Evolutionary conservation across 30 jellyfish, hydroid and myxozoan genomes (phyloP).

Genomic region (Turritopsis rubra): DNA sequence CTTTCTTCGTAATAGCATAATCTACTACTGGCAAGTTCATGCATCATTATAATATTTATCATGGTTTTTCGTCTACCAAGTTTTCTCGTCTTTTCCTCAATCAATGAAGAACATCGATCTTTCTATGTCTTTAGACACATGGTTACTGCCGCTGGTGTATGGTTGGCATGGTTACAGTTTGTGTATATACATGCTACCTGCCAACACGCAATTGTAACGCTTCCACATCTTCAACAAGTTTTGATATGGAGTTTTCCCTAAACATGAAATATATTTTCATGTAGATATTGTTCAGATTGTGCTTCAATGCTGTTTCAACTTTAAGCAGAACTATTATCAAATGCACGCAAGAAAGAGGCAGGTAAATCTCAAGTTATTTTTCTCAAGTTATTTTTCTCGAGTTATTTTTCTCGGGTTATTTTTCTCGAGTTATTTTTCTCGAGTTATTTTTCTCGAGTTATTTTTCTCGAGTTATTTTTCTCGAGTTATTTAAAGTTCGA

Average conservation of each 20-base stretch:
- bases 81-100: neutral
- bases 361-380: too few relatives aligned
- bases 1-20: neutral
- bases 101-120: neutral
- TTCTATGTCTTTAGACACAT: neutral
- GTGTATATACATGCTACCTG: neutral
- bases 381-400: too few relatives aligned
- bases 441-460: too few relatives aligned
- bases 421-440: too few relatives aligned
- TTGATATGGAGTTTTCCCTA: constrained; percentile 20
- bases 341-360: too few relatives aligned
- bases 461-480: too few relatives aligned
- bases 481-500: too few relatives aligned
- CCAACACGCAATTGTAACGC: constrained; percentile 14
- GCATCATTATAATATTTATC: neutral
- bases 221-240: constrained; percentile 20
- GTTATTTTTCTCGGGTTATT: too few relatives aligned
- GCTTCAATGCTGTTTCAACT: too few relatives aligned
- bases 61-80: neutral
- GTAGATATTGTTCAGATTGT: neutral
- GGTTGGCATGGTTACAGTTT: neutral
- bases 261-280: neutral
- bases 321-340: too few relatives aligned
- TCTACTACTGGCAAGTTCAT: neutral
- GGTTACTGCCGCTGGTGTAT: neutral